These are phyloP conservation scores for Hylaeus volcanicus DNA, from an alignment of 1,140 invertebrate genomes.

Conservation along the genomic window DNA sequence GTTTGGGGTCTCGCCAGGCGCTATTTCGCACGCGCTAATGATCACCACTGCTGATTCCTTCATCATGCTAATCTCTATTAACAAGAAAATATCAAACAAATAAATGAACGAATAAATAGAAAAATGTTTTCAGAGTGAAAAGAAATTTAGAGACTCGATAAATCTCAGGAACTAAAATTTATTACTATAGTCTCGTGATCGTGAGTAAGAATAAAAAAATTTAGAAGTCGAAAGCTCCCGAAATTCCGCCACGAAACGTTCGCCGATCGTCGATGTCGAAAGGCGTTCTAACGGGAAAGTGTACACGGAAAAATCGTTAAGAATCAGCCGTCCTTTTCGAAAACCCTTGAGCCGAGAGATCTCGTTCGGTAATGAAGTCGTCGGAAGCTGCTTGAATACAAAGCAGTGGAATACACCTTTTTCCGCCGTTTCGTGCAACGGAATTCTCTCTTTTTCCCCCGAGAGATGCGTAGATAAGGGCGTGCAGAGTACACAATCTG, in stretches of 20 bases:
- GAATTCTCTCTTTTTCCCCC: constrained; percentile 4
- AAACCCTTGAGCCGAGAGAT: constrained; percentile 30
- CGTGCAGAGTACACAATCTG: constrained; percentile 34
- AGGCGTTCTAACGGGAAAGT: constrained; percentile 31
- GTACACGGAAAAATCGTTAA: constrained; percentile 35
- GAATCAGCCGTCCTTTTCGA: constrained; percentile 40
- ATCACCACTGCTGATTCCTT: constrained; percentile 72
- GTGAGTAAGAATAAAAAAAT: too few relatives aligned
- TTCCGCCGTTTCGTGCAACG: constrained; percentile 9
- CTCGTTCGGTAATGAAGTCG: constrained; percentile 34
- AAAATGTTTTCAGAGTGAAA: too few relatives aligned
- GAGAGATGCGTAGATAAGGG: constrained; percentile 56
- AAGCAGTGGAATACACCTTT: constrained; percentile 34
- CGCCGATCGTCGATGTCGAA: constrained; percentile 34
- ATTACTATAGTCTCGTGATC: too few relatives aligned
- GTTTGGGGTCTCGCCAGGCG: constrained; percentile 54
- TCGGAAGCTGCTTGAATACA: constrained; percentile 53
- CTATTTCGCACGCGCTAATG: constrained; percentile 64
- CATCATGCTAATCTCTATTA: constrained; percentile 70
- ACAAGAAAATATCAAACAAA: background rate
- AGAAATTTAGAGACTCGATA: too few relatives aligned
- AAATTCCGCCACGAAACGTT: constrained; percentile 11
- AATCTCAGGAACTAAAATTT: too few relatives aligned
- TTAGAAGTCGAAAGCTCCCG: background rate
- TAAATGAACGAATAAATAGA: background rate